Percentiles rank a stretch among this genome's conserved stretches.
These are phyloP conservation scores for Atrichornis clamosus DNA, from an alignment of 2,113 vertebrate species.

Conservation along the genomic window DNA sequence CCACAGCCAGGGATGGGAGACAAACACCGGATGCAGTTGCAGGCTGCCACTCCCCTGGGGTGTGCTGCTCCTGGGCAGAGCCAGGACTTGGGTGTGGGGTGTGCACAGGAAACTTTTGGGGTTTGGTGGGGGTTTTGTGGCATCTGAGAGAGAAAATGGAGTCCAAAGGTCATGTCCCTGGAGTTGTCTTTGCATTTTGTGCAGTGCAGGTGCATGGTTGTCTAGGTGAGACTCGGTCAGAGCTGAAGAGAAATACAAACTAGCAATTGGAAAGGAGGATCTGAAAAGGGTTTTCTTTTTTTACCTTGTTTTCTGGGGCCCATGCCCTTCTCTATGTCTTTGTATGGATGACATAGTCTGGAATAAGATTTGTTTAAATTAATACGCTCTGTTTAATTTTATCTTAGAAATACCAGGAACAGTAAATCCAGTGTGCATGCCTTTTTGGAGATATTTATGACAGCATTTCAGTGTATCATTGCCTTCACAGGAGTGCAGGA, in stretches of 20 bases:
- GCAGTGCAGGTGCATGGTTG: not conserved
- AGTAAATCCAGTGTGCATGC: not conserved
- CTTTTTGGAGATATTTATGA: not conserved
- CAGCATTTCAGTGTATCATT: not conserved
- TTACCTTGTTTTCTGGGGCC: not conserved
- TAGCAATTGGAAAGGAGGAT: not conserved
- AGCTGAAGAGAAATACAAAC: not conserved
- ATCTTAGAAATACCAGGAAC: not conserved
- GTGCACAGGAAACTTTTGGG: not conserved
- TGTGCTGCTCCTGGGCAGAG: not conserved
- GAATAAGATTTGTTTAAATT: conserved; percentile 34
- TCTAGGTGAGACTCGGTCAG: not conserved
- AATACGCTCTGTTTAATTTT: not conserved
- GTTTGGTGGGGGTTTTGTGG: not conserved
- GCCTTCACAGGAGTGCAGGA: not conserved
- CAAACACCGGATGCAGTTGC: fast-evolving
- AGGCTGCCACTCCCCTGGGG: not conserved
- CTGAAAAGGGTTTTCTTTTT: not conserved
- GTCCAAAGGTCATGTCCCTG: not conserved
- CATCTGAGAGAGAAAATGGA: not conserved
- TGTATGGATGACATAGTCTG: not conserved
- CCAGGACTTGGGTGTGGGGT: not conserved
- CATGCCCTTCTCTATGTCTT: not conserved
- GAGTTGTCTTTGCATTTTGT: not conserved
- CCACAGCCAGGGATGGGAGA: not conserved